These are phyloP conservation scores for Craniophora ligustri DNA, from an alignment of 2,888 invertebrate genomes.

Conservation along the genomic window DNA sequence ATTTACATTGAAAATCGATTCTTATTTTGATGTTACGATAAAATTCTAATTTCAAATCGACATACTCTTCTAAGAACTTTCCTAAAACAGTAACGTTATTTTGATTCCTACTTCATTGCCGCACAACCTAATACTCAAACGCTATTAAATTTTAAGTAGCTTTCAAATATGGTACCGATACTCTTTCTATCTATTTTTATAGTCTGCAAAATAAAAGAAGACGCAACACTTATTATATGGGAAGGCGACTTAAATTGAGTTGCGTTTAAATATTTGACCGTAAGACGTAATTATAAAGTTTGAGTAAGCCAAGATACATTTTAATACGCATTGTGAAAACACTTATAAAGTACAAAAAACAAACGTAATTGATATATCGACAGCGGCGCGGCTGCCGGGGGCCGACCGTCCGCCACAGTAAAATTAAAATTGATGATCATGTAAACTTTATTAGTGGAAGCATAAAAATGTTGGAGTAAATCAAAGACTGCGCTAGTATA, in stretches of 20 bases:
- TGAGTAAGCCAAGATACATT: constrained; percentile 33
- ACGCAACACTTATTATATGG: no score
- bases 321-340: constrained; percentile 51
- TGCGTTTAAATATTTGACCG: no score
- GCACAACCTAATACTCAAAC: no score
- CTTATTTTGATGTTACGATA: constrained; percentile 31
- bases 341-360: constrained; percentile 61
- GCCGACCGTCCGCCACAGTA: constrained; percentile 68
- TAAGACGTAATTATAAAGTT: constrained; percentile 3
- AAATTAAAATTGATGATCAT: constrained; percentile 85
- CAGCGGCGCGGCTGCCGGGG: constrained; percentile 68
- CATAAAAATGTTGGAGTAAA: constrained; percentile 81
- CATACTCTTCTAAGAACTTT: constrained; percentile 1
- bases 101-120: constrained; percentile 18
- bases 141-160: no score
- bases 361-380: constrained; percentile 77
- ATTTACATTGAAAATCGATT: constrained; percentile 40
- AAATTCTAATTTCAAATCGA: constrained; percentile 22
- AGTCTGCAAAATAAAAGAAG: no score
- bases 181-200: no score
- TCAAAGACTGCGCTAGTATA: constrained; percentile 70
- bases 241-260: no score
- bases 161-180: no score
- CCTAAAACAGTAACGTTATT: constrained; percentile 6
- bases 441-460: constrained; percentile 82